Conservation (phyloP, 2,113 vertebrate genomes). For the Bubo scandiacus region DNA sequence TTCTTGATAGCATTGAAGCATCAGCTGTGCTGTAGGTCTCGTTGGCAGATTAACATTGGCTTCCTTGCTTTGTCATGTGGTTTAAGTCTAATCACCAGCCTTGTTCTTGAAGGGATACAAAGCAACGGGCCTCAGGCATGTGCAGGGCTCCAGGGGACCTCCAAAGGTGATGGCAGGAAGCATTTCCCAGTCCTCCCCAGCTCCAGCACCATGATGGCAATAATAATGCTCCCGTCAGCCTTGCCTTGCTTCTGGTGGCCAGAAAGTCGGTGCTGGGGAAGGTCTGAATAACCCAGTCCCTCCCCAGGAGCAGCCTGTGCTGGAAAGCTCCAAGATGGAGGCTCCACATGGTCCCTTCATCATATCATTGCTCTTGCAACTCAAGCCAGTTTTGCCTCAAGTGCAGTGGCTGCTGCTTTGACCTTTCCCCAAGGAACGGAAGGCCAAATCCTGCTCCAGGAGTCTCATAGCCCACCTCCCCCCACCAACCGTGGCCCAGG, state of each 20-base stretch:
- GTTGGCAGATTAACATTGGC: accelerated
- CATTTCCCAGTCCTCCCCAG: neutral
- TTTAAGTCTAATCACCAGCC: neutral
- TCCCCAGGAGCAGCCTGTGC: neutral
- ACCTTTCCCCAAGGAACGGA: neutral
- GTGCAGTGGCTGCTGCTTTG: neutral
- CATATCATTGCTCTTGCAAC: neutral
- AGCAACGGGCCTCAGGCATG: neutral
- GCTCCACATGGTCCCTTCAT: neutral
- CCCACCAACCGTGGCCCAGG: neutral
- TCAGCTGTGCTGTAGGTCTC: neutral
- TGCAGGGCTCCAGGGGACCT: neutral
- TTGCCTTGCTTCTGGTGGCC: neutral
- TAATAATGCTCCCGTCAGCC: neutral
- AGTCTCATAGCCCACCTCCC: neutral
- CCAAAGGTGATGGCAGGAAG: neutral
- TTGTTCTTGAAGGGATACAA: neutral
- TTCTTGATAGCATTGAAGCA: neutral
- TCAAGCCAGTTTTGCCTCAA: neutral
- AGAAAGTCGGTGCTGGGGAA: accelerated
- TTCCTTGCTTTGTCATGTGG: neutral
- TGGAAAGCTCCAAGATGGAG: neutral
- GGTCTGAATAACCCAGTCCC: neutral
- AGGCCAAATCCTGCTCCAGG: neutral
- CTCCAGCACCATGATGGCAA: neutral